Evolutionary conservation across 2,888 invertebrate species (phyloP).

Genomic region (Tinea pellionella): DNA sequence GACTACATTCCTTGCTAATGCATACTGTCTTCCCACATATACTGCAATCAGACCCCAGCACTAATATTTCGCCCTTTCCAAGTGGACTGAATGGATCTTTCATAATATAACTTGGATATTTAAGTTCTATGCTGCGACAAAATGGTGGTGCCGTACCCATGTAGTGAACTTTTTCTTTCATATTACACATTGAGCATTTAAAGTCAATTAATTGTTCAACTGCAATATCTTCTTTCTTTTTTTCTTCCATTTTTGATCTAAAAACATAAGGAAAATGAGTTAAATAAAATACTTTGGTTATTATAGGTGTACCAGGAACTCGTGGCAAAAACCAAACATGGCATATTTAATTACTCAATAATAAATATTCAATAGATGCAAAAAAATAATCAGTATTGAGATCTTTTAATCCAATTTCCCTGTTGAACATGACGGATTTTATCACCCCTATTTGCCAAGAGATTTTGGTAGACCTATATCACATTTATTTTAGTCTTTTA

Average conservation of each 20-base stretch:
- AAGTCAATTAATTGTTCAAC: conserved; percentile 48
- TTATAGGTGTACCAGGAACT: no score
- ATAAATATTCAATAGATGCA: no score
- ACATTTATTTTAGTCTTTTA: no score
- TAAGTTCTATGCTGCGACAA: conserved; percentile 73
- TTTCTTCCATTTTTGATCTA: conserved; percentile 38
- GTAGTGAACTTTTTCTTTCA: conserved; percentile 79
- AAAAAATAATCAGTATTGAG: no score
- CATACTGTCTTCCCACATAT: conserved; percentile 78
- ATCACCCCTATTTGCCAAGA: no score
- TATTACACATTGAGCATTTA: conserved; percentile 73
- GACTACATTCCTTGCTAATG: conserved; percentile 78
- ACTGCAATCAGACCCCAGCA: conserved; percentile 81
- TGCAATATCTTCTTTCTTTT: conserved; percentile 30
- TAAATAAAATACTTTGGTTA: neutral
- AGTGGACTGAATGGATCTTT: conserved; percentile 86
- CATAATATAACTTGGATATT: conserved; percentile 82
- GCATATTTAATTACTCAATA: no score
- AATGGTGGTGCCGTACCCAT: conserved; percentile 82
- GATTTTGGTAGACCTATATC: no score
- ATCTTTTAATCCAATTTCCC: no score
- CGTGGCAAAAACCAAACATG: no score
- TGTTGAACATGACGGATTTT: no score
- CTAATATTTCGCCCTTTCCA: conserved; percentile 78
- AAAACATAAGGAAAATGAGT: conserved; percentile 17